Evolutionary conservation across 2,797 vertebrate genomes (phyloP), one percentile per base, ranked within the genome.

Genomic region (Spinus olivaceus): DNA sequence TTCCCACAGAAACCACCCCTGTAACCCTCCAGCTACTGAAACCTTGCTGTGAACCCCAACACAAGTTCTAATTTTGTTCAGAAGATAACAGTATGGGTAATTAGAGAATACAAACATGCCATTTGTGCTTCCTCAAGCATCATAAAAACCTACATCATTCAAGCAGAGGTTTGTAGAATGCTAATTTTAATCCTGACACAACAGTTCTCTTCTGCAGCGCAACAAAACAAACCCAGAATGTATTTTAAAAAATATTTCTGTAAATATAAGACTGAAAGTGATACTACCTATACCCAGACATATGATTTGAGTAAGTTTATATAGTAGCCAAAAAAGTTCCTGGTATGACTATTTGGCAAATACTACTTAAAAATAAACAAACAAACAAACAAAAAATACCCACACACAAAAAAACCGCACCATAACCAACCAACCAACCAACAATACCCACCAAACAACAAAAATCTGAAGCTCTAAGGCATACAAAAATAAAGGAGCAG

Each of bases 41-140:
- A 27, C 24, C 13, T 83, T 1, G 0, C 11, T 1, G 1, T 1
- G 2, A 80, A 79, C 47, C 11, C 9, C 24, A 59, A 39, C 4
- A 41, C 3, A 46, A 70, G n/a, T 25, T 59, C 24, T 30, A 9
- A n/a, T 25, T 59, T 67, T 51, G 15, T 42, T 47, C 44, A 81
- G 59, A 67, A 74, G 39, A 21, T 20, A 71, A 33, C 2, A 51
- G 8, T 9, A 56, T 18, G 17, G 9, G 8, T 44, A 60, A 27
- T 60, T 51, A 64, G 39, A 57, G 46, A 12, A 25, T 20, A 18
- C 5, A 59, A 47, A 67, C 15, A 47, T n/a, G 56, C 6, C n/a
- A 33, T 51, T 67, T 56, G 9, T 24, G 8, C 9, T 74, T 84
- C 53, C 59, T 71, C 33, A 37, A 44, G 20, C 10, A 71, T 64